A percentile compares a stretch with the other conserved stretches of the same genome.
Evolutionary conservation across 2,888 invertebrate species (phyloP).

Genomic region (Griposia aprilina): DNA sequence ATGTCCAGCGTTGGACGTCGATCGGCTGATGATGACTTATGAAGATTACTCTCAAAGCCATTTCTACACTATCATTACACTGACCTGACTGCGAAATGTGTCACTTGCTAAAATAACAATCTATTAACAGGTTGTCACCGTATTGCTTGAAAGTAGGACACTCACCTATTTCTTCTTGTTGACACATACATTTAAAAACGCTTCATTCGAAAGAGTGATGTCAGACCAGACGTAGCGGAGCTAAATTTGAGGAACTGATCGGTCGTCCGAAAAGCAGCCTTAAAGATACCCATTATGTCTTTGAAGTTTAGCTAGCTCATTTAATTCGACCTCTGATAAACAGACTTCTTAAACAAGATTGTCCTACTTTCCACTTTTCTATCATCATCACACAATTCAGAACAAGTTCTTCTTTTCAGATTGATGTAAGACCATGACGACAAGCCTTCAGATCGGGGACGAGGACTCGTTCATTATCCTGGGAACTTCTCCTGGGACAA

Average conservation of each 20-base stretch:
- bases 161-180: conserved; percentile 21
- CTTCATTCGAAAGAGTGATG: not conserved
- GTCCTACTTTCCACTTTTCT: not conserved
- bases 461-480: conserved; percentile 89
- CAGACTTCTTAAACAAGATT: too few relatives aligned
- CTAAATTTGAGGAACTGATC: not conserved
- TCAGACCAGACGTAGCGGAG: not conserved
- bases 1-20: not conserved
- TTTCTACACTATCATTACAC: not conserved
- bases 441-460: conserved; percentile 77
- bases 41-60: not conserved
- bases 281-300: too few relatives aligned
- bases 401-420: conserved; percentile 58
- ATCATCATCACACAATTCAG: not conserved
- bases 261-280: not conserved
- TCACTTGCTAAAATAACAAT: conserved; percentile 31
- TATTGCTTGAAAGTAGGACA: conserved; percentile 13
- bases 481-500: conserved; percentile 84
- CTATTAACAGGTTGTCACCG: conserved; percentile 20
- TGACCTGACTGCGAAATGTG: conserved; percentile 22
- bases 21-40: too few relatives aligned
- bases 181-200: conserved; percentile 25
- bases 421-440: conserved; percentile 78
- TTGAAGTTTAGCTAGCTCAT: too few relatives aligned
- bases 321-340: too few relatives aligned